Evolutionary conservation across 2,113 vertebrate species (phyloP).

Genomic region (Hypanus sabinus): DNA sequence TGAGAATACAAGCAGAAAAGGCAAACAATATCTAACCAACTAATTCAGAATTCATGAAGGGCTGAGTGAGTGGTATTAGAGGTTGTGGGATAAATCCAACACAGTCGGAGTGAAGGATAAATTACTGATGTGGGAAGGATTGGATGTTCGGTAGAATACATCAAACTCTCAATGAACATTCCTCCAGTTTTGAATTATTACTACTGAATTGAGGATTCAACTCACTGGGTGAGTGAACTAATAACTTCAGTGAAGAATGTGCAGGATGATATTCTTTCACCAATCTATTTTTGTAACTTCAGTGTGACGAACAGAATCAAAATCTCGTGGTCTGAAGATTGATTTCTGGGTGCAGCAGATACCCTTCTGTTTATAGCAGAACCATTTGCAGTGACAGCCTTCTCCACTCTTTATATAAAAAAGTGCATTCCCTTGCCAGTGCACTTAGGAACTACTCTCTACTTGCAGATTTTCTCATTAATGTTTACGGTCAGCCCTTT

Average conservation of each 20-base stretch:
- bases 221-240: background rate
- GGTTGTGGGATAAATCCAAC: background rate
- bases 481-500: background rate
- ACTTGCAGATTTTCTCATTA: background rate
- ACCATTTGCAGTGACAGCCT: constrained; percentile 28
- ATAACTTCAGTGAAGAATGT: background rate
- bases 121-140: background rate
- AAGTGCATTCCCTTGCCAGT: background rate
- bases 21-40: too few relatives aligned
- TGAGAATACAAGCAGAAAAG: background rate
- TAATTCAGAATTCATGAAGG: background rate
- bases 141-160: background rate
- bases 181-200: background rate
- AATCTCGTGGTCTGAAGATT: constrained; percentile 29
- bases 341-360: constrained; percentile 26
- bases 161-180: background rate
- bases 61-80: background rate
- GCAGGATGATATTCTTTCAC: background rate
- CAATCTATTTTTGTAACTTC: constrained; percentile 29
- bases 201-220: background rate
- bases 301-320: background rate
- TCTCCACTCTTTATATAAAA: constrained; percentile 31
- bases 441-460: background rate
- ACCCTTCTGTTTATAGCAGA: constrained; percentile 20
- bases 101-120: background rate